Conservation (phyloP, 2,797 vertebrate species). For the Myotis findleyi region DNA sequence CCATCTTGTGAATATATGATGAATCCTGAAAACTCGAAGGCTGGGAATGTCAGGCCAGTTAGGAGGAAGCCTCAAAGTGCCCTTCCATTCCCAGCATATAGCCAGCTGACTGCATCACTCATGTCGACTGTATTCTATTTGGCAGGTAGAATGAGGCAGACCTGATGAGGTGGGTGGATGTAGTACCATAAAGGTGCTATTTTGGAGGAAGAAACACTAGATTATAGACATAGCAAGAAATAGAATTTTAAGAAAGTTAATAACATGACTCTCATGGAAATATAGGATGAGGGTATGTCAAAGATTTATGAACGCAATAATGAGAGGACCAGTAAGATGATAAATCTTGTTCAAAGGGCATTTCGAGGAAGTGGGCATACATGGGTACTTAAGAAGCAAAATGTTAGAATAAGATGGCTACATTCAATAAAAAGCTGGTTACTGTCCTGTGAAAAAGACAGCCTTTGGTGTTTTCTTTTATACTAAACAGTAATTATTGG, state of each 20-base stretch:
- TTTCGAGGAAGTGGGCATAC: constrained; percentile 25
- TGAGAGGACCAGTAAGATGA: not conserved
- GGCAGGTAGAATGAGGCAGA: not conserved
- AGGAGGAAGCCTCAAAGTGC: not conserved
- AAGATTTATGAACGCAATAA: not conserved
- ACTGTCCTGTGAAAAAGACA: not conserved
- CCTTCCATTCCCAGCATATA: not conserved
- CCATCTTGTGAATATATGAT: not conserved
- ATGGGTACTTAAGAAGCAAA: not conserved
- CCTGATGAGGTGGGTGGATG: not conserved
- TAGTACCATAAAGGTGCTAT: not conserved
- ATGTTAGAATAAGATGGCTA: not conserved
- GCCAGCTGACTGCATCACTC: not conserved
- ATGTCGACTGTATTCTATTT: not conserved
- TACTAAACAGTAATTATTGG: not conserved
- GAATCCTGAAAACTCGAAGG: not conserved
- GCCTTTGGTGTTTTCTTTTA: not conserved
- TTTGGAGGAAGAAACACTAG: constrained; percentile 13
- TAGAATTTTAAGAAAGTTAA: constrained; percentile 19
- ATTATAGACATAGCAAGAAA: not conserved
- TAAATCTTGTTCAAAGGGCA: not conserved
- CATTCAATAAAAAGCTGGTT: not conserved
- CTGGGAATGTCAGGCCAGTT: not conserved
- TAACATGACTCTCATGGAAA: not conserved
- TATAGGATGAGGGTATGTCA: not conserved